Evolutionary conservation across 1,140 invertebrate species (phyloP).

Genomic region (Acyrthosiphon pisum): DNA sequence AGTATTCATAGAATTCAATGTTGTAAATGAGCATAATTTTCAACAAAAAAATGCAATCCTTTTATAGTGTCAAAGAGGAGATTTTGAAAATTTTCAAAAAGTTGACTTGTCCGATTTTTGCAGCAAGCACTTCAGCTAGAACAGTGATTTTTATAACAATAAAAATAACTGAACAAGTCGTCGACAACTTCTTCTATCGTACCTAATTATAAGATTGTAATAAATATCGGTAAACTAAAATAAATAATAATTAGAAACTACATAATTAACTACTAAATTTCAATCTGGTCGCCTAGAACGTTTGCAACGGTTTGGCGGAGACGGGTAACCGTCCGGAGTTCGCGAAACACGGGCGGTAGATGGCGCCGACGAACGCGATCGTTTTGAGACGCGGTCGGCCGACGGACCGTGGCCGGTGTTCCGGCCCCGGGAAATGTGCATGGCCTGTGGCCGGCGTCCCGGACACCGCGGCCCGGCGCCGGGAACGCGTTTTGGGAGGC

Average conservation of each 20-base stretch:
- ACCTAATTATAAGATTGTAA: not conserved
- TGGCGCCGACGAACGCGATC: not conserved
- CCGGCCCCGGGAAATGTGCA: not conserved
- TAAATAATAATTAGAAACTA: not conserved
- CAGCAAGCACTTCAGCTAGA: not conserved
- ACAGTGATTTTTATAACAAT: not conserved
- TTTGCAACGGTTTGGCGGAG: not conserved
- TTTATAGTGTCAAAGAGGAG: too few relatives aligned
- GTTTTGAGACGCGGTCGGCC: not conserved
- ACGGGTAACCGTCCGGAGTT: not conserved
- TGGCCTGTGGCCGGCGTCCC: too few relatives aligned
- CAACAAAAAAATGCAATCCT: too few relatives aligned
- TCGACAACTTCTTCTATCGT: not conserved
- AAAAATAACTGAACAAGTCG: not conserved
- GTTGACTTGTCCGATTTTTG: too few relatives aligned
- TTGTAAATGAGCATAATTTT: not conserved
- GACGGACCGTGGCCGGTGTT: not conserved
- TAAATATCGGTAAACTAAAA: not conserved
- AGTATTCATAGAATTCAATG: not conserved
- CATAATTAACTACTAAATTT: too few relatives aligned
- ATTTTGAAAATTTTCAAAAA: too few relatives aligned
- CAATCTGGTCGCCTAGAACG: not conserved
- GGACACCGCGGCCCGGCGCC: fast-evolving
- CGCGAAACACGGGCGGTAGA: not conserved
- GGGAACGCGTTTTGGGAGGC: not conserved